Evolutionary conservation across 2,888 invertebrate genomes (phyloP), one percentile per base, ranked within the genome.

Genomic region (Yponomeuta sedellus): DNA sequence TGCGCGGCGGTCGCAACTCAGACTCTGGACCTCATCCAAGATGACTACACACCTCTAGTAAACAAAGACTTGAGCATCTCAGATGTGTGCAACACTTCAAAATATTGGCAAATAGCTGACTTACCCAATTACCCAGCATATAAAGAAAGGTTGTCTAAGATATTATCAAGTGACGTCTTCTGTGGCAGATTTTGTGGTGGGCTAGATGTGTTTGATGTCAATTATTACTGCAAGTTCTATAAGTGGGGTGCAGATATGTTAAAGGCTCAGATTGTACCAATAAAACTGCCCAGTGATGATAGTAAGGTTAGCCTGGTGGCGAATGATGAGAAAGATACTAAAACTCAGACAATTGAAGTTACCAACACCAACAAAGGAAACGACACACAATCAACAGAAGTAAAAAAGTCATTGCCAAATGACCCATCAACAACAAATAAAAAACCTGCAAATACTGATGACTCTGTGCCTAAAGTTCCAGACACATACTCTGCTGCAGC

Each of bases 171-270:
- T n/a, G 12, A 52, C 12, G 19, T 56, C 2, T 10, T 12, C n/a
- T 90, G 90, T 69, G 73, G 78, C n/a, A 79, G 77, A 70, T 73
- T 85, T 4, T 91, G 90, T 74, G 78, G 79, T 5, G 73, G 71
- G 1, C 69, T 71, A 3, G 80, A 81, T 11, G 34, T 82, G 10
- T 20, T 73, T 0, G 82, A 86, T 19, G 77, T 80, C 0, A 87
- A 84, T 65, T 83, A 75, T 67, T 86, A 74, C 68, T 91, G 90
- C 72, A 89, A 86, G 74, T 91, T 86, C 72, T 90, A 75, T 68
- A 82, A 84, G 69, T 88, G 82, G 84, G 88, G 88, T 16, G 70
- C 71, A 19, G 78, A 79, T 25, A 68, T 78, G 62, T 71, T 88
- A 57, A 76, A 75, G 20, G 67, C 57, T 39, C 69, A 70, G 63